These are phyloP conservation scores for Oxyruncus cristatus DNA, from an alignment of 2,113 vertebrate genomes.

Conservation along the genomic window DNA sequence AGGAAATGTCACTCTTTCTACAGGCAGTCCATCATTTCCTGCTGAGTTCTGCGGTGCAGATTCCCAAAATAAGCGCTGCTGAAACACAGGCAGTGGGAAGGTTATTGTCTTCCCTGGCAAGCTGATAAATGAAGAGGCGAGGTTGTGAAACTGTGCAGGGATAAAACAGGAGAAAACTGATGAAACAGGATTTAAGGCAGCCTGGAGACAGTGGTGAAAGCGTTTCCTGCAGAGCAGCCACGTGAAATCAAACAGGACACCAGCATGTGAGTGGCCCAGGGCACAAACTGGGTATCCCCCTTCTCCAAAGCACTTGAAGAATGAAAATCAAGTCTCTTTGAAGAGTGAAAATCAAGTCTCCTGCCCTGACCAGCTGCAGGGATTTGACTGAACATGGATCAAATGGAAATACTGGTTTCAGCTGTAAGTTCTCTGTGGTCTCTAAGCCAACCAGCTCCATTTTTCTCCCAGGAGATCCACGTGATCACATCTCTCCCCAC, in stretches of 20 bases:
- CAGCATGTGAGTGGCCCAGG: accelerated
- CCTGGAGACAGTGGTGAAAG: neutral
- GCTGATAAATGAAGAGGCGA: slow-evolving; percentile 27
- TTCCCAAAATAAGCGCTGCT: neutral
- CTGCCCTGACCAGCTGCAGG: neutral
- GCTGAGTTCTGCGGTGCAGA: neutral
- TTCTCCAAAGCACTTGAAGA: neutral
- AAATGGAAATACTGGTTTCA: neutral
- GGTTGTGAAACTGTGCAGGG: neutral
- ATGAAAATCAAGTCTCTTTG: neutral
- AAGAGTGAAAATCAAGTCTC: neutral
- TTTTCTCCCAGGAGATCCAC: neutral
- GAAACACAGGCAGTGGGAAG: slow-evolving; percentile 22
- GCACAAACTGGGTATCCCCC: neutral
- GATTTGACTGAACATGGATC: neutral
- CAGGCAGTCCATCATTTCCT: slow-evolving; percentile 12
- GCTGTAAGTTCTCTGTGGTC: neutral
- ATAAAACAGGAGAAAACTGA: neutral
- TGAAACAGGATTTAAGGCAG: neutral
- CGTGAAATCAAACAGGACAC: neutral
- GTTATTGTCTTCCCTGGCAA: slow-evolving; percentile 30
- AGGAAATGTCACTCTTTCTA: neutral
- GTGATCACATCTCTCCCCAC: neutral
- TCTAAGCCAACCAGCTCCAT: neutral
- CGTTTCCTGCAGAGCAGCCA: neutral